Conservation (phyloP, 1,140 invertebrate species). For the Dolichoris vasculosae region DNA sequence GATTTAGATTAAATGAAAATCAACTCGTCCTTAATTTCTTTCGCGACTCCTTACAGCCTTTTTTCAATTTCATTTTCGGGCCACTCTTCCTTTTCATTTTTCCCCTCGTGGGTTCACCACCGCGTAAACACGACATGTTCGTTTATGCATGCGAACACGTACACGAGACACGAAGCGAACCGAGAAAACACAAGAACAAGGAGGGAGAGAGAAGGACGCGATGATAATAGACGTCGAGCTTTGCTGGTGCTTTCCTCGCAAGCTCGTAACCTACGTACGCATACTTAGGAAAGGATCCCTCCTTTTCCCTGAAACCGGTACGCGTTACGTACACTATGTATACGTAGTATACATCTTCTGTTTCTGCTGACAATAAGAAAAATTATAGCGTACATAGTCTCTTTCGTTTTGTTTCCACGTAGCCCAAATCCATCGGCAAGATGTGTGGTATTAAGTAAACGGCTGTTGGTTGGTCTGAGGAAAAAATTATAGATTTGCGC, state of each 20-base stretch:
- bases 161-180: neutral
- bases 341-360: no score
- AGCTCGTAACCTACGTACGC: neutral
- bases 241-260: slow-evolving; percentile 1
- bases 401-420: neutral
- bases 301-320: neutral
- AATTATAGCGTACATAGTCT: neutral
- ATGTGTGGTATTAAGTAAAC: slow-evolving; percentile 20
- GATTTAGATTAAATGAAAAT: no score
- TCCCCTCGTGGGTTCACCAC: neutral
- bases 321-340: neutral
- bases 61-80: neutral
- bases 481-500: slow-evolving; percentile 6
- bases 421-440: slow-evolving; percentile 14
- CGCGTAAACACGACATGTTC: neutral
- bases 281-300: neutral
- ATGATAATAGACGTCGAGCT: slow-evolving; percentile 33
- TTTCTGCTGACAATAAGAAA: slow-evolving; percentile 40
- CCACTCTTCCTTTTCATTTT: neutral
- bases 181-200: neutral
- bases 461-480: neutral
- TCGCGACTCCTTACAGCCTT: neutral
- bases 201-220: neutral
- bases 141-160: neutral
- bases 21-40: neutral